Evolutionary conservation across 2,888 invertebrate genomes (phyloP).

Genomic region (Loripinus fragilis): DNA sequence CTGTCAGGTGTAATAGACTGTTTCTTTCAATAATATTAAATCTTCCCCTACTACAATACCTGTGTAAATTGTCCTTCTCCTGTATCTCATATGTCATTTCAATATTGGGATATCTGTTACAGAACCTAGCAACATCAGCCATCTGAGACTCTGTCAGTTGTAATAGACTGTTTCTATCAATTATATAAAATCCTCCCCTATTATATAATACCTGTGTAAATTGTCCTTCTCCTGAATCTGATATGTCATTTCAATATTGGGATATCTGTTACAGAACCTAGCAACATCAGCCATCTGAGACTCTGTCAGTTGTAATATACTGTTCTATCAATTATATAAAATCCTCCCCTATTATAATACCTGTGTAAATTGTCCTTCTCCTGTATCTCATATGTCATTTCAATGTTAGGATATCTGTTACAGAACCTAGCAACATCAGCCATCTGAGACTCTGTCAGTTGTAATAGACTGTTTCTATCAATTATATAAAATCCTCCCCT

Average conservation of each 20-base stretch:
- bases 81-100: slow-evolving; percentile 96
- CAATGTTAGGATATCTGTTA: slow-evolving; percentile 99
- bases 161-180: slow-evolving; percentile 91
- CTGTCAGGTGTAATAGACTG: slow-evolving; percentile 88
- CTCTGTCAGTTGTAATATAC: slow-evolving; percentile 88
- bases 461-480: slow-evolving; percentile 90
- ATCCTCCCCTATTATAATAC: too few species aligned
- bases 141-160: slow-evolving; percentile 91
- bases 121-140: slow-evolving; percentile 99
- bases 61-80: slow-evolving; percentile 89
- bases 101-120: slow-evolving; percentile 99
- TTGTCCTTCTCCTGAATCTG: slow-evolving; percentile 93
- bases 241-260: slow-evolving; percentile 97
- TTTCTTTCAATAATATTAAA: too few species aligned
- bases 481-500: too few species aligned
- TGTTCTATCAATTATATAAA: too few species aligned
- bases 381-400: slow-evolving; percentile 95
- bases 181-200: too few species aligned
- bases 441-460: slow-evolving; percentile 92
- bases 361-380: slow-evolving; percentile 89
- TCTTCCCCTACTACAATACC: too few species aligned
- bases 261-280: slow-evolving; percentile 99
- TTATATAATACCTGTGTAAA: slow-evolving; percentile 86
- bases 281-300: slow-evolving; percentile 98
- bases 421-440: slow-evolving; percentile 99